Percentiles rank a stretch among this genome's conserved stretches.
Conservation (phyloP, 2,888 invertebrate genomes). For the Cerastis leucographa region DNA sequence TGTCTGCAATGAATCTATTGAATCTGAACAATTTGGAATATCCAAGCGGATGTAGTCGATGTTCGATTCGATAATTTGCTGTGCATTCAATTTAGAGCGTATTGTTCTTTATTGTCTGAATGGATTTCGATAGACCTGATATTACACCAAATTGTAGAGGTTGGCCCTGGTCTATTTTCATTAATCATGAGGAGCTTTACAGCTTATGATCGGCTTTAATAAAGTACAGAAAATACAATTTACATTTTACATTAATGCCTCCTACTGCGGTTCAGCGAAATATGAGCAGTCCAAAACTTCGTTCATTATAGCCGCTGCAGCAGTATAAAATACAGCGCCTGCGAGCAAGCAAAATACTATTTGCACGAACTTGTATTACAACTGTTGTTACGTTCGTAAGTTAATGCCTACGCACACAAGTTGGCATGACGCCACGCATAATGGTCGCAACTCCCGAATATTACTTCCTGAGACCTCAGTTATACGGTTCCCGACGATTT, state of each 20-base stretch:
- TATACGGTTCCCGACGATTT: conserved; percentile 49
- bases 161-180: conserved; percentile 12
- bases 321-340: conserved; percentile 45
- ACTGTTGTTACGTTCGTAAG: conserved; percentile 63
- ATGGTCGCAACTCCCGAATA: conserved; percentile 77
- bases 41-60: conserved; percentile 48
- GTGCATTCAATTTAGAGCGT: conserved; percentile 44
- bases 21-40: conserved; percentile 54
- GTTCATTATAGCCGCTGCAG: conserved; percentile 29
- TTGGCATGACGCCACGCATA: conserved; percentile 81
- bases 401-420: conserved; percentile 65
- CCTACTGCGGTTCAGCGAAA: conserved; percentile 22
- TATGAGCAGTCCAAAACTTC: conserved; percentile 29
- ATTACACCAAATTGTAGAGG: conserved; percentile 24
- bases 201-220: conserved; percentile 36
- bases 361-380: conserved; percentile 54
- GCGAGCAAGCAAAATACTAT: conserved; percentile 46
- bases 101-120: conserved; percentile 53
- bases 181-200: conserved; percentile 40
- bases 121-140: conserved; percentile 32
- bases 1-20: conserved; percentile 60
- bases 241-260: conserved; percentile 32
- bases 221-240: conserved; percentile 31
- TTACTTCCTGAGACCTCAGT: conserved; percentile 75
- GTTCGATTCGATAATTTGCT: conserved; percentile 56